Percentiles rank a stretch among this genome's conserved stretches.
Conservation (phyloP, 2,113 vertebrate genomes). For the Phocoena sinus region DNA sequence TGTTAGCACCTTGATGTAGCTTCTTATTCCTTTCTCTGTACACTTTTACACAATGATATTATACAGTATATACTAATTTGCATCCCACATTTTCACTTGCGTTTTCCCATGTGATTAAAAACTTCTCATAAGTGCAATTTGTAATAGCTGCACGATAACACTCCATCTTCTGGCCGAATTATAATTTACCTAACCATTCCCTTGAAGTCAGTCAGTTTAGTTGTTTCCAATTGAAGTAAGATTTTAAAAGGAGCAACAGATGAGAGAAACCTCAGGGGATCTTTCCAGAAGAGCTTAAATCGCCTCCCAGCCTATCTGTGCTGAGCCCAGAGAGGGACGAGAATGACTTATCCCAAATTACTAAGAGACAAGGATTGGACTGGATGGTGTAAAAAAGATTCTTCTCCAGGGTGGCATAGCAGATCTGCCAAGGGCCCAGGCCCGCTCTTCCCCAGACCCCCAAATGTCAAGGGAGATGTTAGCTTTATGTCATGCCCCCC, state of each 20-base stretch:
- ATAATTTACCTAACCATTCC: constrained; percentile 23
- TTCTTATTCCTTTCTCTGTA: background rate
- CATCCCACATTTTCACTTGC: background rate
- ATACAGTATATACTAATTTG: background rate
- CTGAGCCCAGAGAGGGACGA: background rate
- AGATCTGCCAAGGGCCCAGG: background rate
- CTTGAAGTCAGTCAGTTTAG: constrained; percentile 21
- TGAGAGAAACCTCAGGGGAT: constrained; percentile 8
- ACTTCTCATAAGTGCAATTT: background rate
- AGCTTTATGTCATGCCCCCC: background rate
- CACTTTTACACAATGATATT: background rate
- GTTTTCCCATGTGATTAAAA: constrained; percentile 13
- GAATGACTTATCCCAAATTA: background rate
- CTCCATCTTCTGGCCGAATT: background rate
- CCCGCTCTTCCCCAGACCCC: background rate
- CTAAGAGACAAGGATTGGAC: background rate
- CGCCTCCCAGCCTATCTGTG: background rate
- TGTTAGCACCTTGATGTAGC: background rate
- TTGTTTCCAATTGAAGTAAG: constrained; percentile 34
- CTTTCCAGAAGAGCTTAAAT: background rate
- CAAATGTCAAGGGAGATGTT: background rate
- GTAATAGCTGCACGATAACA: background rate
- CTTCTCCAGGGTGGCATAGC: background rate
- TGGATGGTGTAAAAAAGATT: background rate
- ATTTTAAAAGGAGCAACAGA: constrained; percentile 39